Base-by-base conservation (phyloP, 2,888 invertebrate species). In the Sacculina carcini region DNA sequence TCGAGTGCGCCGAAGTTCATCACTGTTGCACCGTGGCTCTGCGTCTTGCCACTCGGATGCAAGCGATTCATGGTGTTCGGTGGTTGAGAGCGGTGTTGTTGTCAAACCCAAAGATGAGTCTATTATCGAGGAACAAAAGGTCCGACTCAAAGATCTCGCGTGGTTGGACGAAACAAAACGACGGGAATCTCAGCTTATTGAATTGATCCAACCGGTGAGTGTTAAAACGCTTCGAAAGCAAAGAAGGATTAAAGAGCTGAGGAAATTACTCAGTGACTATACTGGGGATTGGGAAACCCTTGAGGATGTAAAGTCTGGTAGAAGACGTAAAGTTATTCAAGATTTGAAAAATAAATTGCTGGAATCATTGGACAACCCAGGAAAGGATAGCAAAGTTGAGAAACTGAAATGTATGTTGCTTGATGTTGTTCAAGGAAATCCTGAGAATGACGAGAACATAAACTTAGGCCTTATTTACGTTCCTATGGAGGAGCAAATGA, bases 391-490 rank as follows among this genome's bases (percentile, higher is more conserved):
- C 29, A 54, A 54, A 7, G 58, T 57, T n/a, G 52, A 54, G 19
- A 56, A 56, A 12, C 54, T 60, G 16, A 50, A 58, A 48, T 50
- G 52, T 9, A 57, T 55, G 31, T 50, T 62, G 12, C 58, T 59
- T 7, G 57, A 57, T 48, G 56, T 60, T 5, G 47, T 55, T 19
- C 61, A 63, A 48, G 56, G 58, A 26, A 57, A 53, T 12, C 52
- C 53, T 32, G 53, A 53, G 29, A 47, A 52, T 3, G 28, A 38
- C 52, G 31, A 57, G 29, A 60, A 58, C 52, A 56, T 60, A 19
- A 60, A 57, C 50, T 52, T 60, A 29, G 60, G 60, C 6, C 56
- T 59, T 26, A 59, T 60, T 39, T 60, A 60, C 51, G 59, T 60
- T 6, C 60, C 60, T 9, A 59, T 60, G 59, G 59, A 60, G 44